Evolutionary conservation across 2,888 invertebrate species (phyloP), one percentile per base, ranked within the genome.

Genomic region (Bellardia pandia): DNA sequence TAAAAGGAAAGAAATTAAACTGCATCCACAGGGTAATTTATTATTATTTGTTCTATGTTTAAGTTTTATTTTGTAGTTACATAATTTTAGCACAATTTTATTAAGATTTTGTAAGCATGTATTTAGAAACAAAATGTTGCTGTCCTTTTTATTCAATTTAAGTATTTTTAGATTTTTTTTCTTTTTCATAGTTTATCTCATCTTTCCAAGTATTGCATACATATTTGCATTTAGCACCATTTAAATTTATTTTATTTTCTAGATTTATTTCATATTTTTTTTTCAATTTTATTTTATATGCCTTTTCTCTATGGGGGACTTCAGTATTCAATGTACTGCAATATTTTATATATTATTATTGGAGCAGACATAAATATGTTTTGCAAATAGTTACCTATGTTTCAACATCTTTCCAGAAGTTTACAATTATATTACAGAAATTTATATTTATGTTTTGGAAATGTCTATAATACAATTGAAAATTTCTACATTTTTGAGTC

Each of bases 1-100:
- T 90, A 93, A 92, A 93, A 91, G 93, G 93, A 93, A 93, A 92
- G 93, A 93, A 90, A 91, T 92, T 90, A 93, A 93, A 92, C 92
- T 91, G 90, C 93, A 93, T 92, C 91, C 93, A 92, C 91, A 92
- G 90, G 93, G 93, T 93, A 93, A 93, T 68, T 85, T 85, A 69
- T 88, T 86, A 71, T 23, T 62, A 62, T 85, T 23, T 84, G 60
- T 87, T 74, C 51, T 79, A 75, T 62, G 42, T 58, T 76, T 86
- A 62, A 45, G 33, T 85, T 71, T 40, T 37, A 30, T 79, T 84
- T 45, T 69, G 13, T 74, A 75, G 64, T 78, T 53, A 9, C 40
- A 45, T 16, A n/a, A n/a, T 68, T 48, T 78, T 56, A 13, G 56
- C 68, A 75, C 75, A 62, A 23, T 23, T 45, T 86, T 45, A 45